These are phyloP conservation scores for Cyclopterus lumpus DNA, from an alignment of 2,797 vertebrate species.

Conservation along the genomic window DNA sequence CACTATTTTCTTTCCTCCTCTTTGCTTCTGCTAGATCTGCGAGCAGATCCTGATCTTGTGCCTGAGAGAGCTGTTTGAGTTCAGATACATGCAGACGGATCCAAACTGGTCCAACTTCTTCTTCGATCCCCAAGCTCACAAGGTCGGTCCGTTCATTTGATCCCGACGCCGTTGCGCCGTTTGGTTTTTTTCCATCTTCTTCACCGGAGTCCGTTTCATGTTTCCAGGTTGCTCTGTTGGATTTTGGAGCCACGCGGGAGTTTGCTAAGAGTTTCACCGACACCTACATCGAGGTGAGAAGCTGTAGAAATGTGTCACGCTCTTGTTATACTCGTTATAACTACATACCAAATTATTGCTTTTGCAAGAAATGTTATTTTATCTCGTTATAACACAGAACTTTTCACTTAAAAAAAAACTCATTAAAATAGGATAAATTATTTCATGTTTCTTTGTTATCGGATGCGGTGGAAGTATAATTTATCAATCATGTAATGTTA, in stretches of 20 bases:
- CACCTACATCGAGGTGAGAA: constrained; percentile 91
- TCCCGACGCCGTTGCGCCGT: accelerated
- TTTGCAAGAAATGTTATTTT: background rate
- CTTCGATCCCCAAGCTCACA: constrained; percentile 91
- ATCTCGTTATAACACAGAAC: no score
- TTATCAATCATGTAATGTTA: background rate
- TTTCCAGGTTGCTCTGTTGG: constrained; percentile 91
- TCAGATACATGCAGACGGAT: constrained; percentile 97
- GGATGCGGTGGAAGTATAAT: background rate
- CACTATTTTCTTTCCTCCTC: background rate
- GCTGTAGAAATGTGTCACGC: background rate
- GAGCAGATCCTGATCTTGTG: constrained; percentile 91
- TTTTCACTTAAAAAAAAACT: no score
- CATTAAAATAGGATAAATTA: background rate
- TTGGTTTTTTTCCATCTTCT: background rate
- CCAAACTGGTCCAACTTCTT: constrained; percentile 99
- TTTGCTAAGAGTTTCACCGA: constrained; percentile 94
- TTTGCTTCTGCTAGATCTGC: constrained; percentile 85
- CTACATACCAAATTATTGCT: background rate
- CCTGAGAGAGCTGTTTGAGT: constrained; percentile 94
- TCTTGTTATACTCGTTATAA: background rate
- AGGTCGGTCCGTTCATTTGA: constrained; percentile 78
- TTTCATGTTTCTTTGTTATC: background rate
- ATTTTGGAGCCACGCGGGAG: constrained; percentile 94
- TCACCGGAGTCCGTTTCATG: background rate